Conservation (phyloP, 2,113 vertebrate species). For the Phalacrocorax pelagicus region DNA sequence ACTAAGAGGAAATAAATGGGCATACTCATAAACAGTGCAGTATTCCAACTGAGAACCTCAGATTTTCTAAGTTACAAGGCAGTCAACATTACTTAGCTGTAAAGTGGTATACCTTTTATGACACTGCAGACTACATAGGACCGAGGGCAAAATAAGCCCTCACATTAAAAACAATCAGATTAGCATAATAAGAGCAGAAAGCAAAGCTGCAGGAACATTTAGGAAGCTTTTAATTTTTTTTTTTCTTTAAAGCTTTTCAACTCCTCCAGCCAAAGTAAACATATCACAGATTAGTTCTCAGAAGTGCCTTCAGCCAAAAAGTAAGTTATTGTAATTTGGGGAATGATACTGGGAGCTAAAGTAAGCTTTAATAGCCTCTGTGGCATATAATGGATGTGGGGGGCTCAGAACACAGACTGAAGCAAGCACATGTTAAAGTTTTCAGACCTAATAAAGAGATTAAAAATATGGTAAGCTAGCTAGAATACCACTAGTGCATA, state of each 20-base stretch:
- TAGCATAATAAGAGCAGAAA: constrained; percentile 53
- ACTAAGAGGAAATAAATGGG: neutral
- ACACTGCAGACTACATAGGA: neutral
- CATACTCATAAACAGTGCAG: neutral
- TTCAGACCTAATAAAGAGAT: neutral
- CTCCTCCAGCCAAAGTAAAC: constrained; percentile 50
- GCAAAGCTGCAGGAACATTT: constrained; percentile 5
- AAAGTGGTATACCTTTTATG: constrained; percentile 37
- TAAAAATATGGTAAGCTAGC: neutral
- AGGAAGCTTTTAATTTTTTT: constrained; percentile 21
- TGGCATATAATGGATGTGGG: neutral
- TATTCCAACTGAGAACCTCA: neutral
- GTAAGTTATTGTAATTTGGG: constrained; percentile 1
- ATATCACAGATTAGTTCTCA: constrained; percentile 23
- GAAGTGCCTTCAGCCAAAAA: constrained; percentile 34
- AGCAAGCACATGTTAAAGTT: neutral
- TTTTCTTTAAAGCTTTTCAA: constrained; percentile 15
- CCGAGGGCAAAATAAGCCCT: constrained; percentile 47
- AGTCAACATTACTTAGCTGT: neutral
- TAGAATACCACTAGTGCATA: neutral
- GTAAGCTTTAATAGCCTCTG: neutral
- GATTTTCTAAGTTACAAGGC: neutral
- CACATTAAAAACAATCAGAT: constrained; percentile 48
- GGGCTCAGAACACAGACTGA: neutral
- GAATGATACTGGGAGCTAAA: neutral